These are phyloP conservation scores for Oncopodura yosiiana DNA, from an alignment of 1,140 invertebrate genomes.

Conservation along the genomic window DNA sequence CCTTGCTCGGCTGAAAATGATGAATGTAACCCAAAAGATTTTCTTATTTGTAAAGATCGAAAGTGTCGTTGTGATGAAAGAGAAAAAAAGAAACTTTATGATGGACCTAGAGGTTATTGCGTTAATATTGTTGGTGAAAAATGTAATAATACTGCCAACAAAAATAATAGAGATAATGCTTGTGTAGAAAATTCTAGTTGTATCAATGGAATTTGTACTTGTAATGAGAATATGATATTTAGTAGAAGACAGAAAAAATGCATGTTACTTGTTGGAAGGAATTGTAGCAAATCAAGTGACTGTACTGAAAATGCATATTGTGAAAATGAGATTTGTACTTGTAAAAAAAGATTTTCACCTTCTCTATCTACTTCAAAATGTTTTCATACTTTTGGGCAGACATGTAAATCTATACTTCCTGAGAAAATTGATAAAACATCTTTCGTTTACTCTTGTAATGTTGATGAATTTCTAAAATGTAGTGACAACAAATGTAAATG, in stretches of 20 bases:
- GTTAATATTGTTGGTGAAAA: conserved; percentile 3
- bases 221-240: neutral
- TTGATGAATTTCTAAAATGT: neutral
- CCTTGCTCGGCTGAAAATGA: too few relatives aligned
- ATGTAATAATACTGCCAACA: neutral
- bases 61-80: conserved; percentile 7
- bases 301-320: conserved; percentile 6
- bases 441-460: conserved; percentile 1
- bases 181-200: conserved; percentile 5
- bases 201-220: neutral
- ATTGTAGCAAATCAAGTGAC: neutral
- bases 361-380: conserved; percentile 6
- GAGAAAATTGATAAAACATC: neutral
- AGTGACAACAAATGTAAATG: neutral
- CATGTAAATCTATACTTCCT: neutral
- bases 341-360: neutral
- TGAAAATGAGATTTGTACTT: neutral
- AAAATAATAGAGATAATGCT: neutral
- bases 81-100: conserved; percentile 5
- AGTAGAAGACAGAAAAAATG: conserved; percentile 11
- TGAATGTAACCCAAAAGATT: neutral
- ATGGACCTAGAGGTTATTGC: conserved; percentile 1
- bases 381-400: conserved; percentile 3
- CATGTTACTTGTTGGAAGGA: neutral
- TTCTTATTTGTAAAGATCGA: neutral